These are phyloP conservation scores for Helicoverpa armigera DNA, from an alignment of 1,140 invertebrate genomes.

Conservation along the genomic window DNA sequence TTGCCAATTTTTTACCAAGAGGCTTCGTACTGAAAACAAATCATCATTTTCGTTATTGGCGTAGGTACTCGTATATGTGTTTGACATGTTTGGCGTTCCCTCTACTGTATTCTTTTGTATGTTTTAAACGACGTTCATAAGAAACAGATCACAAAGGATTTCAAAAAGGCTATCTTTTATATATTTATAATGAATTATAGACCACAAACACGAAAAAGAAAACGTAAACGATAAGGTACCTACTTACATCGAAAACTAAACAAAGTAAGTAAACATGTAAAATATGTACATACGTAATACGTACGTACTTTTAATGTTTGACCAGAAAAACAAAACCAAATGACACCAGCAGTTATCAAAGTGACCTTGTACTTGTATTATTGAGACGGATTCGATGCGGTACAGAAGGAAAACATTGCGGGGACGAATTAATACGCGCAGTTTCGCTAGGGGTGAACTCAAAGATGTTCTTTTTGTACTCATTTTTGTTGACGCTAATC, in stretches of 20 bases:
- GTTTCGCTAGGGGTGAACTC: slow-evolving; percentile 34
- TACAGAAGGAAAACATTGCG: slow-evolving; percentile 14
- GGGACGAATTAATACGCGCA: slow-evolving; percentile 17
- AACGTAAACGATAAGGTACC: too few relatives aligned
- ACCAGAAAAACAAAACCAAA: slow-evolving; percentile 31
- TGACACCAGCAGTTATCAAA: slow-evolving; percentile 22
- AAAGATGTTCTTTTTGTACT: slow-evolving; percentile 33
- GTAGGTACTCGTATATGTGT: too few relatives aligned
- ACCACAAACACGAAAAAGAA: too few relatives aligned
- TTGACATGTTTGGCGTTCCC: too few relatives aligned
- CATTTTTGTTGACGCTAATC: neutral
- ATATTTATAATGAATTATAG: too few relatives aligned
- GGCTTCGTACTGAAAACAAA: too few relatives aligned
- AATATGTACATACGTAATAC: neutral
- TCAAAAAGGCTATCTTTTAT: too few relatives aligned
- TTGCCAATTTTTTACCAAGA: too few relatives aligned
- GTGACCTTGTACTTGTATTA: slow-evolving; percentile 32
- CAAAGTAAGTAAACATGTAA: neutral
- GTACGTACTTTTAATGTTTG: neutral
- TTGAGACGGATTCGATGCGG: slow-evolving; percentile 10
- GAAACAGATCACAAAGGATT: too few relatives aligned
- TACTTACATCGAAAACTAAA: neutral
- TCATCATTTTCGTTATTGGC: too few relatives aligned
- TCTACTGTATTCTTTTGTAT: too few relatives aligned
- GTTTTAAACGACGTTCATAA: too few relatives aligned